phyloP scores from a whole-genome alignment of 2,113 vertebrate genomes.

The Psilopsiagon aymara region DNA sequence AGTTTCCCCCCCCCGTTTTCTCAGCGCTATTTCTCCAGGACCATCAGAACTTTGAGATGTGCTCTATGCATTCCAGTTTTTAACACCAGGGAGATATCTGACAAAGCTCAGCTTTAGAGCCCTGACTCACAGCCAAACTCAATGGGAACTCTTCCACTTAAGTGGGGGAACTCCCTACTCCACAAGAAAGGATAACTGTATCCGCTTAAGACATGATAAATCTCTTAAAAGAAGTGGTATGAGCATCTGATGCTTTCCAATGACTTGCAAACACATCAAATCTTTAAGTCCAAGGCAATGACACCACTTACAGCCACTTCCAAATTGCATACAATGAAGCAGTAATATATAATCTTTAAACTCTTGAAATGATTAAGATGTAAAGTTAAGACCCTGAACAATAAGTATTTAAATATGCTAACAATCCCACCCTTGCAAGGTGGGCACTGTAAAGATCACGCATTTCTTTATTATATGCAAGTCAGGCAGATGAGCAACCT shows the following conservation, averaged over 20 bases:
- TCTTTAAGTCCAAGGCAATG: background rate
- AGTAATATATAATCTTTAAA: background rate
- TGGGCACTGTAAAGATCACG: background rate
- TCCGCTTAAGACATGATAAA: background rate
- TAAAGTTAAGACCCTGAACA: background rate
- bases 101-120: background rate
- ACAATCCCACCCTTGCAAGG: background rate
- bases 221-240: background rate
- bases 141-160: background rate
- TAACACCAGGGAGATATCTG: background rate
- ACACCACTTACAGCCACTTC: background rate
- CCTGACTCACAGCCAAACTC: background rate
- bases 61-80: background rate
- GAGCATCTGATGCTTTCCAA: background rate
- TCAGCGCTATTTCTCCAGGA: background rate
- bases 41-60: background rate
- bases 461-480: background rate
- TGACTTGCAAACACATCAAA: background rate
- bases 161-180: background rate
- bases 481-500: background rate
- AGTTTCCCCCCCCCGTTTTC: accelerated
- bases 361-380: background rate
- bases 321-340: background rate
- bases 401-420: background rate
- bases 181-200: background rate